phyloP scores from a whole-genome alignment of 2,797 vertebrate genomes.

The Adrianichthys oophorus region DNA sequence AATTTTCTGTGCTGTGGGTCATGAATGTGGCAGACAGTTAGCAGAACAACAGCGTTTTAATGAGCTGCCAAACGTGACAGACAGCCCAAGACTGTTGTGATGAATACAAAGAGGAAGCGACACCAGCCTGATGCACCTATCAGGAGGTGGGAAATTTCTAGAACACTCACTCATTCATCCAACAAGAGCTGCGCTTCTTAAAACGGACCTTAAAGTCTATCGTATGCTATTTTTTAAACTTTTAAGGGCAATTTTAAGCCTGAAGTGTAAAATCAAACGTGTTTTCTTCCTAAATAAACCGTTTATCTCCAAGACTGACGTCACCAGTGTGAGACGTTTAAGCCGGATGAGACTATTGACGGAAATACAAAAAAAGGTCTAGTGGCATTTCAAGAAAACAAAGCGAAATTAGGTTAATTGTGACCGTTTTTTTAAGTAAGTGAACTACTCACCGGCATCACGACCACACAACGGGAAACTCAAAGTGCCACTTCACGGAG shows the following conservation, averaged over 20 bases:
- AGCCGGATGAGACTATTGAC: neutral
- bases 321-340: neutral
- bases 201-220: neutral
- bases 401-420: no score
- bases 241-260: neutral
- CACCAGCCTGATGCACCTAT: slow-evolving; percentile 13
- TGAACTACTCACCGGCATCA: slow-evolving; percentile 13
- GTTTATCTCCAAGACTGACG: neutral
- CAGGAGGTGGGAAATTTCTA: slow-evolving; percentile 43
- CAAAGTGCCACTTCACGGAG: slow-evolving; percentile 16
- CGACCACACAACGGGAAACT: no score
- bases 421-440: no score
- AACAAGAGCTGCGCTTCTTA: slow-evolving; percentile 21
- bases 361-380: no score
- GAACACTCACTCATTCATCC: slow-evolving; percentile 47
- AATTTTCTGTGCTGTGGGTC: no score
- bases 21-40: neutral
- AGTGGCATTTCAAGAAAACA: no score
- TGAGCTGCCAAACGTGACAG: slow-evolving; percentile 19
- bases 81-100: neutral
- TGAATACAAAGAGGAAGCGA: slow-evolving; percentile 11
- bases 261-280: neutral
- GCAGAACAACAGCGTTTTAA: slow-evolving; percentile 18
- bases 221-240: neutral
- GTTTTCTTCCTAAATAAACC: neutral